These are phyloP conservation scores for Eulemur rubriventer DNA, from an alignment of 2,797 vertebrate species.

Conservation along the genomic window DNA sequence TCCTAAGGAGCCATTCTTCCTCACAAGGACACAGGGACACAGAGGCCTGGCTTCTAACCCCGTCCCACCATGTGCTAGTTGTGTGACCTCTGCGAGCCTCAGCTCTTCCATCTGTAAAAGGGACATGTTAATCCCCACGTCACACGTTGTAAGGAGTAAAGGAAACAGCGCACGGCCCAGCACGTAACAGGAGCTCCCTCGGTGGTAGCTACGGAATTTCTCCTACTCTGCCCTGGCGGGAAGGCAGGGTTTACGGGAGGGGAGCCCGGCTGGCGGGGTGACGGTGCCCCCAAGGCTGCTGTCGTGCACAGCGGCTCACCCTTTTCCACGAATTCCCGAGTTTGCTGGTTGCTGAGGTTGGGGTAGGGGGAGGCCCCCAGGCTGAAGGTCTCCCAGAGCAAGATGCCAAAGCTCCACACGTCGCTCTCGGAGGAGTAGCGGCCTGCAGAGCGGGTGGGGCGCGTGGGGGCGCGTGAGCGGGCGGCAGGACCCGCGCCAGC, in stretches of 20 bases:
- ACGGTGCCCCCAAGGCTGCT: accelerated
- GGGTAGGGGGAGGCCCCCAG: slow-evolving; percentile 92
- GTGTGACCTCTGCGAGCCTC: background rate
- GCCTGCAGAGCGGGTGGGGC: slow-evolving; percentile 80
- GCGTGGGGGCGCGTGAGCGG: background rate
- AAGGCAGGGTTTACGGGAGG: background rate
- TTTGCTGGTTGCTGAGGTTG: slow-evolving; percentile 95
- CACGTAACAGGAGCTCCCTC: no score
- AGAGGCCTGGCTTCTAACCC: background rate
- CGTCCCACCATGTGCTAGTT: background rate
- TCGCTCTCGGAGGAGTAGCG: slow-evolving; percentile 96
- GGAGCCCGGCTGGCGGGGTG: background rate
- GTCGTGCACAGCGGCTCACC: slow-evolving; percentile 82
- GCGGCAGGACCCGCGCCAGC: background rate
- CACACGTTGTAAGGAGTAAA: background rate
- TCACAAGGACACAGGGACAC: background rate
- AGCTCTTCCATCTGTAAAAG: background rate
- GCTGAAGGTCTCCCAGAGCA: slow-evolving; percentile 97
- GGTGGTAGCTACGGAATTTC: background rate
- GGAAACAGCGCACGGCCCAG: accelerated
- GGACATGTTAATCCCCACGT: background rate
- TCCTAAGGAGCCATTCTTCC: background rate
- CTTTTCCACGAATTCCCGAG: slow-evolving; percentile 92
- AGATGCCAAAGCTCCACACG: slow-evolving; percentile 96
- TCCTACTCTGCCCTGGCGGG: background rate